Evolutionary conservation across 2,888 invertebrate species (phyloP).

Genomic region (Eudasyphora cyanicolor): DNA sequence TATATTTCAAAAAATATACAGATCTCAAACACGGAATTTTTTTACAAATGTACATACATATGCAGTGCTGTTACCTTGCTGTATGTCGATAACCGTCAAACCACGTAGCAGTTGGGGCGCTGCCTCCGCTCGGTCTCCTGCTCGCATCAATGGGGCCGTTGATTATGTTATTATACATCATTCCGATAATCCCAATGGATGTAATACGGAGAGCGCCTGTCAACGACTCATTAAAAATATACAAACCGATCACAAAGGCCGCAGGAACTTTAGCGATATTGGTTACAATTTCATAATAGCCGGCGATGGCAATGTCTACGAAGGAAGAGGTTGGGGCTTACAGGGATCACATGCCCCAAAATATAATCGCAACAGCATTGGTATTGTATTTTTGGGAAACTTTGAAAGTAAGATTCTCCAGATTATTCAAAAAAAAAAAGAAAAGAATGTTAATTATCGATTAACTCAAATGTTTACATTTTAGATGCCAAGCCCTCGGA

Average conservation of each 20-base stretch:
- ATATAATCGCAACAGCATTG: conserved; percentile 85
- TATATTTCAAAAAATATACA: too few species aligned
- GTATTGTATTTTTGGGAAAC: conserved; percentile 85
- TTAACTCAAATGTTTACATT: neutral
- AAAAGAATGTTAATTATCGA: neutral
- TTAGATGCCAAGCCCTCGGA: conserved; percentile 82
- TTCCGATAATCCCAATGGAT: conserved; percentile 84
- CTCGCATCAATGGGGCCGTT: conserved; percentile 81
- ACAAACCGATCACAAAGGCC: conserved; percentile 84
- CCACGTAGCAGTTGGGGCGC: conserved; percentile 83
- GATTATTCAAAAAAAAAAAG: too few species aligned
- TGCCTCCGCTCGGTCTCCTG: conserved; percentile 79
- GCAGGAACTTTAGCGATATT: conserved; percentile 85
- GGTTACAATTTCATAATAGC: conserved; percentile 88
- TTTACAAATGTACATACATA: neutral
- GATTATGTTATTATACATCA: conserved; percentile 87
- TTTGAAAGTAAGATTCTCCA: conserved; percentile 71
- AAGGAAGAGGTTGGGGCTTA: conserved; percentile 86
- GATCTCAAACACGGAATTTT: too few species aligned
- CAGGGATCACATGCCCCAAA: conserved; percentile 86
- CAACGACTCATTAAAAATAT: conserved; percentile 83
- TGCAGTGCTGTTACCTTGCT: conserved; percentile 65
- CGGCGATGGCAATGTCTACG: conserved; percentile 86
- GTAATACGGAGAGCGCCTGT: conserved; percentile 82
- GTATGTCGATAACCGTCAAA: conserved; percentile 71